phyloP scores from a whole-genome alignment of 2,888 invertebrate species.

The Pediacus dermestoides region DNA sequence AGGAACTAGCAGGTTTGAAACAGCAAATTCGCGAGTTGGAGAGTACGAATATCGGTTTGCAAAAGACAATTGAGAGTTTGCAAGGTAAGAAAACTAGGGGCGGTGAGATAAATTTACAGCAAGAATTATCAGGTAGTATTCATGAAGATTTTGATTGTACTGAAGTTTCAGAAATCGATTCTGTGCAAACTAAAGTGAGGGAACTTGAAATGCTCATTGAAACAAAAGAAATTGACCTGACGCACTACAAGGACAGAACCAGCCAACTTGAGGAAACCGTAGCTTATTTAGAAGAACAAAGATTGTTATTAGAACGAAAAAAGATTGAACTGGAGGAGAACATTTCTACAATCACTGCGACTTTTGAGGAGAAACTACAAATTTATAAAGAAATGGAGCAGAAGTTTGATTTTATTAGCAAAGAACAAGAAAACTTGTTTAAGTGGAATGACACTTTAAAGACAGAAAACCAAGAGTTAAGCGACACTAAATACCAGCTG shows the following conservation, averaged over 20 bases:
- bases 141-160: constrained; percentile 28
- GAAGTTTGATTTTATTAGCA: constrained; percentile 27
- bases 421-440: constrained; percentile 50
- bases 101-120: constrained; percentile 36
- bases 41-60: constrained; percentile 36
- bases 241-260: constrained; percentile 61
- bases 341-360: constrained; percentile 55
- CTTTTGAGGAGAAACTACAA: constrained; percentile 55
- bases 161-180: constrained; percentile 22
- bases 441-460: constrained; percentile 48
- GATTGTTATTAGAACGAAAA: constrained; percentile 59
- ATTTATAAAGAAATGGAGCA: constrained; percentile 62
- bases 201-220: constrained; percentile 73
- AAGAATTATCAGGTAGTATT: constrained; percentile 36
- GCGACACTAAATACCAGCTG: no score
- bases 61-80: constrained; percentile 25
- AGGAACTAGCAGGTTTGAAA: constrained; percentile 10
- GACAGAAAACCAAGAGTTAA: constrained; percentile 29
- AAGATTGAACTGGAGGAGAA: constrained; percentile 61
- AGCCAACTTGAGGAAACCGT: constrained; percentile 65
- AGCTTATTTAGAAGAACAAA: constrained; percentile 58
- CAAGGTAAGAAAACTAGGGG: neutral
- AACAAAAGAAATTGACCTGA: constrained; percentile 64
- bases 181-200: constrained; percentile 65
- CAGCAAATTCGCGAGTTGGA: constrained; percentile 21